Conservation (phyloP, 1,140 invertebrate genomes). For the Papilio glaucus region DNA sequence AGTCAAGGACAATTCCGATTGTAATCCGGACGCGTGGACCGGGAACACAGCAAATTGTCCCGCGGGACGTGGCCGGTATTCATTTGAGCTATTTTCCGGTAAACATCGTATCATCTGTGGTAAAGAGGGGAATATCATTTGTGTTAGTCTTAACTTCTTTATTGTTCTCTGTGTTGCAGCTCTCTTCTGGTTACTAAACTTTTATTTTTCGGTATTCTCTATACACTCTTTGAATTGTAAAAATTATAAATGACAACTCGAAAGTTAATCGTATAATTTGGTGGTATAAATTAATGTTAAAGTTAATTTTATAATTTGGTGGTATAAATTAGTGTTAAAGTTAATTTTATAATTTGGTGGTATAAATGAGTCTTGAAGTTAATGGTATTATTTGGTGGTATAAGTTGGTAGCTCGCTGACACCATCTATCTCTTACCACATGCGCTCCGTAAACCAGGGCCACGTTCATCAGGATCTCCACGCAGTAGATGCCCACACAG, state of each 20-base stretch:
- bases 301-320: no score
- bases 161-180: no score
- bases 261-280: no score
- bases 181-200: no score
- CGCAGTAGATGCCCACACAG: slow-evolving; percentile 58
- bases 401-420: neutral
- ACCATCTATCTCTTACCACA: slow-evolving; percentile 48
- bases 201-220: neutral
- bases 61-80: neutral
- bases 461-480: slow-evolving; percentile 58
- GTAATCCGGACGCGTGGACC: neutral
- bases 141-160: neutral
- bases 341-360: no score
- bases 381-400: no score
- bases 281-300: no score
- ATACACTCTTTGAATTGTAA: neutral
- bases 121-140: neutral
- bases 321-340: no score
- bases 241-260: no score
- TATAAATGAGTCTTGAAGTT: no score
- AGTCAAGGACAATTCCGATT: slow-evolving; percentile 8
- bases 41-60: slow-evolving; percentile 2
- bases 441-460: slow-evolving; percentile 63
- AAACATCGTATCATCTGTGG: slow-evolving; percentile 1
- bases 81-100: slow-evolving; percentile 13